Evolutionary conservation across 2,113 vertebrate species (phyloP), one percentile per base, ranked within the genome.

Genomic region (Pterophyllum scalare): DNA sequence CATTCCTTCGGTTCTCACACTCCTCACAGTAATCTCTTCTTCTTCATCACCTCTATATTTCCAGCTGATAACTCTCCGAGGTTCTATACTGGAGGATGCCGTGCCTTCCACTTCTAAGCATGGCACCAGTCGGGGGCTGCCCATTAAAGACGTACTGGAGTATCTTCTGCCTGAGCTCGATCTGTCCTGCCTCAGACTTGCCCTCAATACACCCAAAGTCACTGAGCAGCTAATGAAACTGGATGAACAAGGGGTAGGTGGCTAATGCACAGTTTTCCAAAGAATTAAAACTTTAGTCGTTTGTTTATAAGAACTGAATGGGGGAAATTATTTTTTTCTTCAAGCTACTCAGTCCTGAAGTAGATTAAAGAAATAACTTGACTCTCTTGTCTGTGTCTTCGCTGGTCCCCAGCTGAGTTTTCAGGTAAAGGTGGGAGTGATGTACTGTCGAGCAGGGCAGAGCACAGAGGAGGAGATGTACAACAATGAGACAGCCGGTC

Each of bases 381-480:
- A n/a, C 26, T 54, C 10, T n/a, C 24, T 0, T 10, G 20, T 86
- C 4, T 83, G 31, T 64, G 31, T 79, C 3, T 79, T 67, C 75
- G 49, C 46, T 78, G 77, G 31, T 72, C 89, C 88, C 43, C 95
- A 99, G 98, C 93, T 99, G 90, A 98, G 97, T 92, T 99, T 98
- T 90, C 97, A 99, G 60, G 96, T 98, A 82, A 99, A 99, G 86
- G 98, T 99, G 72, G 98, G 98, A 80, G 96, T 99, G 92, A 98
- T 99, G 97, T 99, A 99, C 94, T 99, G 98, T 92, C 93, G 97
- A 94, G 96, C 97, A 0, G 98, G 97, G 46, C 98, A 99, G 90
- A 97, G 97, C 95, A 98, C 97, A 0, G 98, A 99, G 88, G 98
- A 99, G 76, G 98, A 98, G 91, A 99, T 99, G 97, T 99, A 99